These are phyloP conservation scores for Galagoides demidoff DNA, from an alignment of 2,797 vertebrate genomes.

Conservation along the genomic window DNA sequence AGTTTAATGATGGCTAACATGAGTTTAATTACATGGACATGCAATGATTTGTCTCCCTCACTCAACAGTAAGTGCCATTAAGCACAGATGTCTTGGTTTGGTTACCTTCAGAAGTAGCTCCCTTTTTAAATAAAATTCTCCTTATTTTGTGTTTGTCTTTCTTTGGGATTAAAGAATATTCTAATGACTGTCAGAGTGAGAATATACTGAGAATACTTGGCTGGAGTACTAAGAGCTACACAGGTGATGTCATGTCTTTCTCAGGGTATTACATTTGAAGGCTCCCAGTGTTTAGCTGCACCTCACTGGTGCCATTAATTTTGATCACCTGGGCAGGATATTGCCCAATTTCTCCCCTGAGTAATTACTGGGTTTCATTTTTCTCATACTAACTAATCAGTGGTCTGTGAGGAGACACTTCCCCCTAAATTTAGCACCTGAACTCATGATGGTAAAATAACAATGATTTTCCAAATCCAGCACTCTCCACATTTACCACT, in stretches of 20 bases:
- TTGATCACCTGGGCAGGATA: neutral
- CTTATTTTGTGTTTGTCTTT: neutral
- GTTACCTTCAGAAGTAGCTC: neutral
- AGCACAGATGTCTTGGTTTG: neutral
- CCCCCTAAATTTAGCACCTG: neutral
- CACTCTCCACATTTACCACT: neutral
- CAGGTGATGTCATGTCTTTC: neutral
- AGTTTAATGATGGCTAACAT: neutral
- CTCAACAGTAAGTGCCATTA: neutral
- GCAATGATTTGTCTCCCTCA: neutral
- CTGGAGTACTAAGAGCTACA: neutral
- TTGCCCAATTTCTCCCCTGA: conserved; percentile 24
- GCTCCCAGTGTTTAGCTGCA: neutral
- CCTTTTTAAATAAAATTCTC: neutral
- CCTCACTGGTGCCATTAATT: neutral
- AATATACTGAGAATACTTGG: neutral
- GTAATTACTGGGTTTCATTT: neutral
- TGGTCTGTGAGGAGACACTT: neutral
- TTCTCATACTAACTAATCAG: neutral
- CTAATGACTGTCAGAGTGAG: neutral
- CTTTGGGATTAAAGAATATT: neutral
- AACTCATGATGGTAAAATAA: neutral
- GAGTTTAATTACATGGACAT: neutral
- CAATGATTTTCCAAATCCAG: neutral
- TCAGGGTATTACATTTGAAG: neutral